Evolutionary conservation across 2,113 vertebrate species (phyloP), one percentile per base, ranked within the genome.

Genomic region (Amphiprion ocellaris): DNA sequence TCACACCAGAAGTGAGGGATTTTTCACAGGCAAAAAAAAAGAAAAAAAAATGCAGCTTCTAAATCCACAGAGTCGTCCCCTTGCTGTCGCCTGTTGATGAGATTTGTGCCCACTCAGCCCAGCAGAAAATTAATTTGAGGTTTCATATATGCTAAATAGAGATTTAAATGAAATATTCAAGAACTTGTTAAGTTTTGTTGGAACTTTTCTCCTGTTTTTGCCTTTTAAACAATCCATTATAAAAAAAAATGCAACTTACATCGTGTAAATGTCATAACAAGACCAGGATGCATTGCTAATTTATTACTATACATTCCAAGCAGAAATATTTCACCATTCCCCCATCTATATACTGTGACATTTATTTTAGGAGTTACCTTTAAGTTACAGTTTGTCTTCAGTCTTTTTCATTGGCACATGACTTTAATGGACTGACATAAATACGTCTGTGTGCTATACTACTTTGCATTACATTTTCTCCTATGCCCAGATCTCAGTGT

Each of bases 71-170:
- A 77, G 70, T 72, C 64, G 44, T 82, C 69, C 54, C 61, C 53
- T 73, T 0, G 26, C 62, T 59, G 66, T 73, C 24, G 14, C 77
- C 4, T 6, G 11, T 56, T 71, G 85, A 82, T 80, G 64, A 90
- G 74, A 88, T 83, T 77, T 80, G 78, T 61, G 71, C 70, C 70
- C 68, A 69, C 76, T 77, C 78, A 84, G 52, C 54, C 52, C 54
- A n/a, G 50, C 17, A 52, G 33, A 71, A 74, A 58, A 82, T 79
- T 39, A 44, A 47, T 62, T 21, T 52, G 8, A 49, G 73, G 24
- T 62, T 82, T 81, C 56, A 77, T 74, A 66, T 17, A 74, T 71
- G 56, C 73, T 77, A 74, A 78, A 69, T 24, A 28, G 23, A 69
- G 53, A 66, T 62, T 10, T 44, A 21, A 50, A 39, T 47, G 5